A percentile compares a stretch with the other conserved stretches of the same genome.
Evolutionary conservation across 2,113 vertebrate species (phyloP).

Genomic region (Chaetodon auriga): DNA sequence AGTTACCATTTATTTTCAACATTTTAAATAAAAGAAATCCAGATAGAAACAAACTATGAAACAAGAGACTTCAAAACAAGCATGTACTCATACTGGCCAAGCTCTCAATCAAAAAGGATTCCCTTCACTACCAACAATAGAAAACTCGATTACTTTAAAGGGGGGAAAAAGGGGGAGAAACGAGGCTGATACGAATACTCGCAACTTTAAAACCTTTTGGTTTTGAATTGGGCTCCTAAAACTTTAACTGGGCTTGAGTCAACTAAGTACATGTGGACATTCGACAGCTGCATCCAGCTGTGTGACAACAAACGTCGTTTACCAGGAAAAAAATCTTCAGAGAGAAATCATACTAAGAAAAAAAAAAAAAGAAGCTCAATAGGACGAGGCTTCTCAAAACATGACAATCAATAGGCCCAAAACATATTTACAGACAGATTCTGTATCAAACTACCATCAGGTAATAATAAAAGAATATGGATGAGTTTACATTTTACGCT

Average conservation of each 20-base stretch:
- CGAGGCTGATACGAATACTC: not conserved
- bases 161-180: not conserved
- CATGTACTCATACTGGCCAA: constrained; percentile 33
- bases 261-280: constrained; percentile 40
- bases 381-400: constrained; percentile 20
- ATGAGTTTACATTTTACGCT: constrained; percentile 29
- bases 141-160: constrained; percentile 4
- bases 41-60: constrained; percentile 31
- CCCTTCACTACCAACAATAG: constrained; percentile 24
- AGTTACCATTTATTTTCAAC: constrained; percentile 29
- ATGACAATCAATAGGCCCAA: constrained; percentile 43
- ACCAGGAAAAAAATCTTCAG: constrained; percentile 1
- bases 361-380: not conserved
- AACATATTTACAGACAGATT: constrained; percentile 56
- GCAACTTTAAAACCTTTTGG: constrained; percentile 28
- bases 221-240: constrained; percentile 30
- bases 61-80: constrained; percentile 40
- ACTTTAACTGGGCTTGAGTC: constrained; percentile 26
- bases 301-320: not conserved
- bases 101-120: constrained; percentile 6
- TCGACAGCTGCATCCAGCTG: constrained; percentile 24
- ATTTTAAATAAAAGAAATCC: constrained; percentile 43
- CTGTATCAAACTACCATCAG: constrained; percentile 50
- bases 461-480: constrained; percentile 25
- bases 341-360: not conserved